Conservation (phyloP, 2,888 invertebrate genomes). For the Ormyrus labotus region DNA sequence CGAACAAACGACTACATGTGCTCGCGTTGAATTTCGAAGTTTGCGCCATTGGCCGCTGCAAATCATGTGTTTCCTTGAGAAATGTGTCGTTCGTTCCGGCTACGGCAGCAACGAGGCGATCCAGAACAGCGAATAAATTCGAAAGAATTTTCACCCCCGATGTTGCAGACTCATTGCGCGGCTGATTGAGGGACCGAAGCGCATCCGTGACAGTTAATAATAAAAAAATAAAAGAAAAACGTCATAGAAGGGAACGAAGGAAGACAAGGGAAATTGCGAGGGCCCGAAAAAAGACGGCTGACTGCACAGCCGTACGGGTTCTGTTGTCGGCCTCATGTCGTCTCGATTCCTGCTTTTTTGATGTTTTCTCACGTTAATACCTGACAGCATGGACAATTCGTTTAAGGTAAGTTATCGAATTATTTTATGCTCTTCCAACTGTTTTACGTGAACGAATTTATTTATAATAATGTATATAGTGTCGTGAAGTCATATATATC, state of each 20-base stretch:
- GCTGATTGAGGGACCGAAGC: neutral
- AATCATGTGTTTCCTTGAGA: constrained; percentile 48
- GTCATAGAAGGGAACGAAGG: neutral
- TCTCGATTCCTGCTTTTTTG: constrained; percentile 51
- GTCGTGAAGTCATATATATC: constrained; percentile 29
- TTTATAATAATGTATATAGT: constrained; percentile 41
- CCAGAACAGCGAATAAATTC: constrained; percentile 21
- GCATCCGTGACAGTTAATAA: neutral
- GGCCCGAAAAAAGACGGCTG: constrained; percentile 46
- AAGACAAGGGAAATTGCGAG: constrained; percentile 1
- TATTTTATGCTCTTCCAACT: too few relatives aligned
- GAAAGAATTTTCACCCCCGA: constrained; percentile 4
- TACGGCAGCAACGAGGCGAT: constrained; percentile 42
- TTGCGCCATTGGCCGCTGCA: constrained; percentile 36
- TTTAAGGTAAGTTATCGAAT: constrained; percentile 44
- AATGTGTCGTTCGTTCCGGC: constrained; percentile 45
- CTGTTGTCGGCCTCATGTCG: constrained; percentile 56
- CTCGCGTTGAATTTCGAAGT: constrained; percentile 35
- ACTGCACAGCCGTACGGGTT: constrained; percentile 40
- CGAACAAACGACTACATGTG: neutral
- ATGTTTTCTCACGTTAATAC: constrained; percentile 55
- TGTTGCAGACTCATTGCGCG: constrained; percentile 9
- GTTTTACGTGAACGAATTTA: neutral
- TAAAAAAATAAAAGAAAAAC: constrained; percentile 10
- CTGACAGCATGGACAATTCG: constrained; percentile 57